These are phyloP conservation scores for Teleogryllus oceanicus DNA, from an alignment of 2,888 invertebrate genomes.

Conservation along the genomic window DNA sequence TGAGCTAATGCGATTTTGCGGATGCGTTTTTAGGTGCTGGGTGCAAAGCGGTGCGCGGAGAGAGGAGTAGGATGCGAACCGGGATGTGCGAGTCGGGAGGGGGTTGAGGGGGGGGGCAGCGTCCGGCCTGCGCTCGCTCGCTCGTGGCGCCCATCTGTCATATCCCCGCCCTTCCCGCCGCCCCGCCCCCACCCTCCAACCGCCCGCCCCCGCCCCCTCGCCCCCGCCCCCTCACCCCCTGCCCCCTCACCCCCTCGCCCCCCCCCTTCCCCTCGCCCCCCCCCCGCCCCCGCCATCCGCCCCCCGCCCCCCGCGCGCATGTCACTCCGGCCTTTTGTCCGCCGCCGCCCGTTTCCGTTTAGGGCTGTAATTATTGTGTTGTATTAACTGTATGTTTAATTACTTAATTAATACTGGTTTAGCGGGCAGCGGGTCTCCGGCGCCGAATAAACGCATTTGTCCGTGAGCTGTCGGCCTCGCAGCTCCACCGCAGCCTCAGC, in stretches of 20 bases:
- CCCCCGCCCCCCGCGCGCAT: background rate
- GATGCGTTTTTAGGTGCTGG: no score
- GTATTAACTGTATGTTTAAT: conserved; percentile 18
- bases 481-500: background rate
- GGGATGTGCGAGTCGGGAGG: no score
- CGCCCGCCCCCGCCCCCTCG: background rate
- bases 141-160: background rate
- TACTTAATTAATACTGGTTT: conserved; percentile 10
- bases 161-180: background rate
- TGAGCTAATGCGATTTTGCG: no score
- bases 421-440: background rate
- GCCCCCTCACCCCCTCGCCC: background rate
- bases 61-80: no score
- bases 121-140: no score
- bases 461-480: background rate
- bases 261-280: background rate
- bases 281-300: background rate
- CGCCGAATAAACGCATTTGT: background rate
- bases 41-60: no score
- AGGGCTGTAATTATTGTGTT: background rate
- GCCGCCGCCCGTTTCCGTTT: background rate
- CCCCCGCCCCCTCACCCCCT: background rate
- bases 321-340: background rate
- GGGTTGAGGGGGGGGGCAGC: no score
- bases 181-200: background rate